Conservation (phyloP, 2,113 vertebrate genomes). For the Paradoxurus hermaphroditus region DNA sequence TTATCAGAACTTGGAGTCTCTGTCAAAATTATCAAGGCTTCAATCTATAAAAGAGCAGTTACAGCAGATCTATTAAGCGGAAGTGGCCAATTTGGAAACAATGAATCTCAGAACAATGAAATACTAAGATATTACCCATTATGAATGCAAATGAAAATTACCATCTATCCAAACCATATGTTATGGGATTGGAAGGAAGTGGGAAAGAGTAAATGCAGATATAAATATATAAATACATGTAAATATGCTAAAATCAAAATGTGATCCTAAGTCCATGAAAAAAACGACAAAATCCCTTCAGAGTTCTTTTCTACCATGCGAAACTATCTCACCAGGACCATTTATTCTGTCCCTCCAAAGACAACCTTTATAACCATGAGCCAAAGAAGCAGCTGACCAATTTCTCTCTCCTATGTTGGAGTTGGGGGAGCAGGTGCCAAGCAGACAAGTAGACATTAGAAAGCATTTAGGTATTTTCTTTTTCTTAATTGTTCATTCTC, state of each 20-base stretch:
- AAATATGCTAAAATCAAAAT: conserved; percentile 13
- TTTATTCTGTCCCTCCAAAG: not conserved
- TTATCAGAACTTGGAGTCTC: not conserved
- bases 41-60: not conserved
- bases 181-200: not conserved
- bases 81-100: conserved; percentile 5
- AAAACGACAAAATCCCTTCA: not conserved
- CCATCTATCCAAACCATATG: conserved; percentile 6
- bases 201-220: not conserved
- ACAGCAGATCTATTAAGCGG: not conserved
- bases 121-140: not conserved
- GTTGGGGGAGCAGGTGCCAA: not conserved
- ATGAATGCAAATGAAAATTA: conserved; percentile 12
- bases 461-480: not conserved
- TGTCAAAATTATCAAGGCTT: not conserved
- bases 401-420: not conserved
- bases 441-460: not conserved
- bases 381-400: not conserved
- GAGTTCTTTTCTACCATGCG: not conserved
- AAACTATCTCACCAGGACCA: not conserved
- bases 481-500: not conserved
- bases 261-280: not conserved
- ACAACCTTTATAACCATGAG: not conserved
- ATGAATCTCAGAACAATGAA: not conserved
- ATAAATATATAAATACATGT: not conserved